phyloP scores from a whole-genome alignment of 2,888 invertebrate species.

The Sthenelais limicola region DNA sequence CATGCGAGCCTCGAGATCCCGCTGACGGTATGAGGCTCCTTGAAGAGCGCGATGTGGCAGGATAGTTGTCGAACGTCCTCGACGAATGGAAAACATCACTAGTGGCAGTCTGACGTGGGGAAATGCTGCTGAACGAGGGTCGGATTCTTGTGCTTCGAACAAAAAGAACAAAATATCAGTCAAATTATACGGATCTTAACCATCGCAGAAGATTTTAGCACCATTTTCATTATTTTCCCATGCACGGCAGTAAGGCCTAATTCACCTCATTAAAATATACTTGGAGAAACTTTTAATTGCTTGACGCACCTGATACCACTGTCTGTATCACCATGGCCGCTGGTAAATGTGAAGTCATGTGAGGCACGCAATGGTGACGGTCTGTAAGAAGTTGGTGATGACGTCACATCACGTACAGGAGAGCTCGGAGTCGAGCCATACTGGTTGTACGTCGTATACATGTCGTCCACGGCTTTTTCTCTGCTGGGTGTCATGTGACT shows the following conservation, averaged over 20 bases:
- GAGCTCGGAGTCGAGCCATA: background rate
- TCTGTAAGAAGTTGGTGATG: background rate
- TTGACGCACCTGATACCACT: slow-evolving; percentile 34
- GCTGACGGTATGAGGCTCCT: slow-evolving; percentile 13
- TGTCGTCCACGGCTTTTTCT: too few relatives aligned
- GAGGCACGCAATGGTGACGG: slow-evolving; percentile 18
- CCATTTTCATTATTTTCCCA: too few relatives aligned
- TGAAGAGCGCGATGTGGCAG: slow-evolving; percentile 16
- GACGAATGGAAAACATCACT: background rate
- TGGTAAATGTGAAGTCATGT: slow-evolving; percentile 8
- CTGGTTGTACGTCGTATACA: too few relatives aligned
- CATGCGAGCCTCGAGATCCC: background rate
- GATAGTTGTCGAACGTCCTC: background rate
- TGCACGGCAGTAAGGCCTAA: too few relatives aligned
- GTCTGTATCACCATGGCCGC: slow-evolving; percentile 33
- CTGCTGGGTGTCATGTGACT: too few relatives aligned
- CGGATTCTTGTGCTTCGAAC: slow-evolving; percentile 13
- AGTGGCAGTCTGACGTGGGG: background rate
- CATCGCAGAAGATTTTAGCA: too few relatives aligned
- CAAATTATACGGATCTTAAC: too few relatives aligned
- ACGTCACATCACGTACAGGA: background rate
- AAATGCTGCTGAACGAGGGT: slow-evolving; percentile 20
- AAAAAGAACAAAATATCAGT: too few relatives aligned
- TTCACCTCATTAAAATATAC: too few relatives aligned
- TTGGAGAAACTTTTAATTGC: too few relatives aligned